Evolutionary conservation across 2,797 vertebrate genomes (phyloP).

Genomic region (Loriculus beryllinus): DNA sequence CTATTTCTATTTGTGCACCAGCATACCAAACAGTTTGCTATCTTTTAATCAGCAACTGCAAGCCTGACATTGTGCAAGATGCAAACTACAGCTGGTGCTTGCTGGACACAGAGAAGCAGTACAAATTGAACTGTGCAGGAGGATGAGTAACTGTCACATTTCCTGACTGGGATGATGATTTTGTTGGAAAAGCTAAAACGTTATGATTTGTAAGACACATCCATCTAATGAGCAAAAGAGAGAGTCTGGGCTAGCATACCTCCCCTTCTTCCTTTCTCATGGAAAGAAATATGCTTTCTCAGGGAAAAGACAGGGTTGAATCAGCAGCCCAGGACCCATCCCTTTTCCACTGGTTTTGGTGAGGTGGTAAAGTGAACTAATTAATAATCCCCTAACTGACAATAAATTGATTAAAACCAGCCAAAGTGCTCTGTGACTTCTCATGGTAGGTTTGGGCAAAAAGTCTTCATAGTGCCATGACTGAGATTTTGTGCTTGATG

Average conservation of each 20-base stretch:
- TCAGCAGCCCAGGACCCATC: background rate
- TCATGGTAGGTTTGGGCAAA: background rate
- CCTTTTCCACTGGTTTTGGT: background rate
- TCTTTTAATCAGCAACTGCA: background rate
- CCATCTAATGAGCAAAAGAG: background rate
- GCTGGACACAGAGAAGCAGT: background rate
- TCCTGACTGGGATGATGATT: background rate
- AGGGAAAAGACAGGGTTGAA: background rate
- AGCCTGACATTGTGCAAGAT: accelerated
- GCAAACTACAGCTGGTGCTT: background rate
- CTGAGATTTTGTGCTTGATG: background rate
- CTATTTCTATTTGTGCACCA: background rate
- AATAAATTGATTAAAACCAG: background rate
- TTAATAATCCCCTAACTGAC: background rate
- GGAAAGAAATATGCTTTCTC: background rate
- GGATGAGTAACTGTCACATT: background rate
- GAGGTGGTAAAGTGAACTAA: background rate
- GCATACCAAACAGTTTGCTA: background rate
- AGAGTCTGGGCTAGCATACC: background rate
- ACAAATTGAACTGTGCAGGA: background rate
- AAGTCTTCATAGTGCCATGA: background rate
- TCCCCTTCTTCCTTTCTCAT: background rate
- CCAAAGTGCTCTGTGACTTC: background rate
- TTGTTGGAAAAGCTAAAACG: background rate
- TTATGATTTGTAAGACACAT: background rate